Conservation (phyloP, 2,888 invertebrate species). For the Plebejus melissa region DNA sequence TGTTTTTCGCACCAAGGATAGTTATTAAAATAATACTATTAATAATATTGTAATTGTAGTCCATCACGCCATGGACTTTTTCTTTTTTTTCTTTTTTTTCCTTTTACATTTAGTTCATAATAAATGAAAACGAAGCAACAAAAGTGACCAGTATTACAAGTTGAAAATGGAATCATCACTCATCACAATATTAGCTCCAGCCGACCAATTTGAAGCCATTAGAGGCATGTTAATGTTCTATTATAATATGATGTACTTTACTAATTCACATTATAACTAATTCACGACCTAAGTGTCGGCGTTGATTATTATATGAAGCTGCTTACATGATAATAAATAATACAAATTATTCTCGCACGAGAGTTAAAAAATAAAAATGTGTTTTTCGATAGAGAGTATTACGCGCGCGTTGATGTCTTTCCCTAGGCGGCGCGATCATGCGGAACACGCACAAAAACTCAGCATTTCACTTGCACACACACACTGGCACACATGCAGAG, state of each 20-base stretch:
- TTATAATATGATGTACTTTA: neutral
- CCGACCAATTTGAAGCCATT: neutral
- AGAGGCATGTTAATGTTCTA: neutral
- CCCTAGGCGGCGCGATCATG: conserved; percentile 36
- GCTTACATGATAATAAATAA: too few species aligned
- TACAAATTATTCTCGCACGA: neutral
- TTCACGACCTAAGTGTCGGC: neutral
- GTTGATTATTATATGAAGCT: neutral
- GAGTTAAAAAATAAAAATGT: neutral
- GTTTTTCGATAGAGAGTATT: neutral
- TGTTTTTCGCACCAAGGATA: too few species aligned
- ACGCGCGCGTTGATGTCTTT: conserved; percentile 51
- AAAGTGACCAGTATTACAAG: too few species aligned
- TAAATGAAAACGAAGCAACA: too few species aligned
- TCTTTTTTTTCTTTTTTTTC: too few species aligned
- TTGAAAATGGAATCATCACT: too few species aligned
- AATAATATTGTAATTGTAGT: too few species aligned
- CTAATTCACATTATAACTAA: neutral
- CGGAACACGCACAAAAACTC: conserved; percentile 23
- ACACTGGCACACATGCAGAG: neutral
- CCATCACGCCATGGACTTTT: too few species aligned
- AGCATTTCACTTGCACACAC: conserved; percentile 12
- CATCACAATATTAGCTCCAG: neutral
- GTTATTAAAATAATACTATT: too few species aligned
- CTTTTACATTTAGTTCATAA: too few species aligned